phyloP scores from a whole-genome alignment of 2,797 vertebrate genomes.

The Leuciscus waleckii region DNA sequence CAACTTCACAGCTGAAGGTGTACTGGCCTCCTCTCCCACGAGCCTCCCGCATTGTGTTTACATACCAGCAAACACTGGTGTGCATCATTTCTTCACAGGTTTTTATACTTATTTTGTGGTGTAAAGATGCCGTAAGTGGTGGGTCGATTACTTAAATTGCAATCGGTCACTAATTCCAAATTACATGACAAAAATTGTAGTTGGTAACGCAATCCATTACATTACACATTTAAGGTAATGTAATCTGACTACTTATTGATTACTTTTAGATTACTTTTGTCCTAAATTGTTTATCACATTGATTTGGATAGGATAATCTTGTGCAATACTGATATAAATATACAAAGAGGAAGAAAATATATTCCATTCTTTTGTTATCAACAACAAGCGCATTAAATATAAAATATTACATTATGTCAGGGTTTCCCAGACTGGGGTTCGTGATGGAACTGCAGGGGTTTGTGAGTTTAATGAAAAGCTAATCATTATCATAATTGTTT shows the following conservation, averaged over 20 bases:
- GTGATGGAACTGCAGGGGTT: too few relatives aligned
- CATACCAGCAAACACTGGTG: slow-evolving; percentile 41
- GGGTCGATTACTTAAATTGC: neutral
- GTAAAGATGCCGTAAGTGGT: neutral
- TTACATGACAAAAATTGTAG: neutral
- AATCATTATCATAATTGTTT: too few relatives aligned
- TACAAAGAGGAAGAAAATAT: too few relatives aligned
- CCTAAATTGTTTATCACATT: too few relatives aligned
- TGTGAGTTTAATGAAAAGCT: too few relatives aligned
- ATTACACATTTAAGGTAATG: neutral
- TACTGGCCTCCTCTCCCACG: slow-evolving; percentile 49
- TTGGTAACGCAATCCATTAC: neutral
- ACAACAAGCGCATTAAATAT: too few relatives aligned
- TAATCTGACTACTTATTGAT: neutral
- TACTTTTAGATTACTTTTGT: too few relatives aligned
- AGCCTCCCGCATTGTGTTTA: slow-evolving; percentile 69
- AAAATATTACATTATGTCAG: too few relatives aligned
- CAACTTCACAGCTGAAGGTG: slow-evolving; percentile 62
- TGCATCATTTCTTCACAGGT: neutral
- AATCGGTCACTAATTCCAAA: neutral
- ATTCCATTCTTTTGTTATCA: too few relatives aligned
- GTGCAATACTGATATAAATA: too few relatives aligned
- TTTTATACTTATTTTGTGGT: neutral
- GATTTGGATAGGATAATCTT: too few relatives aligned
- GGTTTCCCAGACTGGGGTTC: too few relatives aligned